phyloP scores from a whole-genome alignment of 2,888 invertebrate species.

The Lysandra coridon region DNA sequence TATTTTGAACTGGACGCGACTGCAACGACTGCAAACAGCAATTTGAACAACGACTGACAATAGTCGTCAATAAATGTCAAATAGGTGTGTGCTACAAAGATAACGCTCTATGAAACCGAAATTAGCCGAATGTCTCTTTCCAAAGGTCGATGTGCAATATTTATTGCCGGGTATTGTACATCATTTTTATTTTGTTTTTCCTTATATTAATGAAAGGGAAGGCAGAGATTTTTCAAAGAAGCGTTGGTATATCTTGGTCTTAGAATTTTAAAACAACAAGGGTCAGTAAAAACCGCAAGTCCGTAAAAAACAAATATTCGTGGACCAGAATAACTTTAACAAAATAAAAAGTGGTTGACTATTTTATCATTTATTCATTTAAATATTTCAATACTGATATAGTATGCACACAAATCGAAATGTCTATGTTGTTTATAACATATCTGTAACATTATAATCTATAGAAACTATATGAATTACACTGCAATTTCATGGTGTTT shows the following conservation, averaged over 20 bases:
- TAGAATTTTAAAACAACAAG: too few species aligned
- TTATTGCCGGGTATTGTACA: neutral
- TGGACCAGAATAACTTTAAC: neutral
- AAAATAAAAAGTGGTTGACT: constrained; percentile 43
- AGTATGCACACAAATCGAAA: constrained; percentile 47
- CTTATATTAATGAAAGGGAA: neutral
- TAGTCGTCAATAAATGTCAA: too few species aligned
- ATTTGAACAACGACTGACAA: too few species aligned
- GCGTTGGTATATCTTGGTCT: neutral
- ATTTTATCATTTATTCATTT: constrained; percentile 74
- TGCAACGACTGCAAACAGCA: too few species aligned
- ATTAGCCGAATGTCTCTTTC: too few species aligned
- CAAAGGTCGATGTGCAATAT: too few species aligned
- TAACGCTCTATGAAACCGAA: too few species aligned
- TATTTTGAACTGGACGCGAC: too few species aligned
- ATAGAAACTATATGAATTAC: constrained; percentile 24
- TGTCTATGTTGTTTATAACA: constrained; percentile 23
- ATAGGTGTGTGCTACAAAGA: too few species aligned
- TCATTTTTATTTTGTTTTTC: neutral
- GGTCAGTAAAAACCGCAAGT: too few species aligned
- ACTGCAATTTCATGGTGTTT: constrained; percentile 10
- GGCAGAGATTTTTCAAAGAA: neutral
- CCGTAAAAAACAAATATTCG: too few species aligned
- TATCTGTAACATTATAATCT: constrained; percentile 23
- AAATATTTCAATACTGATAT: constrained; percentile 74